These are phyloP conservation scores for Synanthedon formicaeformis DNA, from an alignment of 2,888 invertebrate genomes.

Conservation along the genomic window DNA sequence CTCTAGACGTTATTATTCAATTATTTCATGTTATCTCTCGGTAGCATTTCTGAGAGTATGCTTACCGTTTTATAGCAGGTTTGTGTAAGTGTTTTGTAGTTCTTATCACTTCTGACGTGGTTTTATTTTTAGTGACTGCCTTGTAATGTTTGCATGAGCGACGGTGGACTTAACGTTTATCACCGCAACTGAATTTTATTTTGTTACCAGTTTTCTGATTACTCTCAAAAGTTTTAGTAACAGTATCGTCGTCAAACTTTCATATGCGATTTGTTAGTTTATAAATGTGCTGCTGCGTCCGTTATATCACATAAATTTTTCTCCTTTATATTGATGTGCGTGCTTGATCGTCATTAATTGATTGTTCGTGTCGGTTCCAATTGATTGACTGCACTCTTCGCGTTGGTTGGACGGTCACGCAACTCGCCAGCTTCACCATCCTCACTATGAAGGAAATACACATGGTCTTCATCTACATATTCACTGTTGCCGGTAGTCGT, in stretches of 20 bases:
- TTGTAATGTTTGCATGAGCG: not conserved
- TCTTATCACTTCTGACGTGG: constrained; percentile 35
- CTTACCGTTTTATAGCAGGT: not conserved
- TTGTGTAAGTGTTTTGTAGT: constrained; percentile 20
- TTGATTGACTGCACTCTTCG: constrained; percentile 28
- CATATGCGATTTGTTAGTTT: not conserved
- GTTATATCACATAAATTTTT: constrained; percentile 3
- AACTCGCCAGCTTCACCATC: constrained; percentile 19
- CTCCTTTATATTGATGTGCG: constrained; percentile 23
- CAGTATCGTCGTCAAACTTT: not conserved
- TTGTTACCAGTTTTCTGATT: constrained; percentile 1
- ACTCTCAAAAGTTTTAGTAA: not conserved
- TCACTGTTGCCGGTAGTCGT: constrained; percentile 27
- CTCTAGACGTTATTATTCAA: not conserved
- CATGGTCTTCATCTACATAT: constrained; percentile 26
- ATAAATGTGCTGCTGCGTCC: not conserved
- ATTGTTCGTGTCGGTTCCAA: constrained; percentile 30
- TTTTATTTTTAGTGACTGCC: constrained; percentile 29
- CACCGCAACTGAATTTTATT: constrained; percentile 4
- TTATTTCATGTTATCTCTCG: not conserved
- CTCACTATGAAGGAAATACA: constrained; percentile 16
- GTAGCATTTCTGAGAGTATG: not conserved
- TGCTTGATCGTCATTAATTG: constrained; percentile 33
- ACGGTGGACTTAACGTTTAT: not conserved
- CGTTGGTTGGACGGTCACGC: constrained; percentile 18